phyloP scores from a whole-genome alignment of 2,888 invertebrate species.

The Coenonympha arcania region DNA sequence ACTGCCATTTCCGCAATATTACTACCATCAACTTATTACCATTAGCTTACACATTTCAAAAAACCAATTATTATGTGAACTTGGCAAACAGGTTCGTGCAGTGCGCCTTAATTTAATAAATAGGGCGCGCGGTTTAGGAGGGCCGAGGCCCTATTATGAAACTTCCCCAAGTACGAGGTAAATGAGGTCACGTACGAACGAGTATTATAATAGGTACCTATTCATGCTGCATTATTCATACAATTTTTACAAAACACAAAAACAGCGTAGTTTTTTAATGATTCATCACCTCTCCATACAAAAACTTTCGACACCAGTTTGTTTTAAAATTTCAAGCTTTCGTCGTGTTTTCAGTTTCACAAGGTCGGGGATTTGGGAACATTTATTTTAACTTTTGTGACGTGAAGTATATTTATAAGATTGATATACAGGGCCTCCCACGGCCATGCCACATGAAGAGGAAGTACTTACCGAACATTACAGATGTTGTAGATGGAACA shows the following conservation, averaged over 20 bases:
- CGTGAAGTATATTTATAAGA: not conserved
- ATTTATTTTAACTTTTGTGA: not conserved
- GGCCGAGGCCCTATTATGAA: slow-evolving; percentile 2
- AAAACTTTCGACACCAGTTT: not conserved
- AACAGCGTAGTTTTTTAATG: slow-evolving; percentile 10
- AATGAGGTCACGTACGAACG: slow-evolving; percentile 22
- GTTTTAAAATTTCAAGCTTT: slow-evolving; percentile 3
- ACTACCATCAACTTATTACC: too few species aligned
- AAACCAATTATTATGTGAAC: too few species aligned
- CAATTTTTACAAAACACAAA: slow-evolving; percentile 14
- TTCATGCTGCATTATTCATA: slow-evolving; percentile 15
- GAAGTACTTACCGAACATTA: too few species aligned
- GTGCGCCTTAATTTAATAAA: not conserved
- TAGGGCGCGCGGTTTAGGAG: not conserved
- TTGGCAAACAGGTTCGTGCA: too few species aligned
- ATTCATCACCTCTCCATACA: slow-evolving; percentile 7
- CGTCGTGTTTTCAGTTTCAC: slow-evolving; percentile 5
- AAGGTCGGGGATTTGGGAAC: not conserved
- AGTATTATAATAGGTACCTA: too few species aligned
- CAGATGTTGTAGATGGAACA: too few species aligned
- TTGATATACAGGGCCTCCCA: not conserved
- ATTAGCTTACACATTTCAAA: too few species aligned
- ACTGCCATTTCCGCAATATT: too few species aligned
- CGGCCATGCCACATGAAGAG: too few species aligned
- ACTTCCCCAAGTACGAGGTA: not conserved